phyloP scores from a whole-genome alignment of 1,140 invertebrate species.

The Atopsyche davidsoni region DNA sequence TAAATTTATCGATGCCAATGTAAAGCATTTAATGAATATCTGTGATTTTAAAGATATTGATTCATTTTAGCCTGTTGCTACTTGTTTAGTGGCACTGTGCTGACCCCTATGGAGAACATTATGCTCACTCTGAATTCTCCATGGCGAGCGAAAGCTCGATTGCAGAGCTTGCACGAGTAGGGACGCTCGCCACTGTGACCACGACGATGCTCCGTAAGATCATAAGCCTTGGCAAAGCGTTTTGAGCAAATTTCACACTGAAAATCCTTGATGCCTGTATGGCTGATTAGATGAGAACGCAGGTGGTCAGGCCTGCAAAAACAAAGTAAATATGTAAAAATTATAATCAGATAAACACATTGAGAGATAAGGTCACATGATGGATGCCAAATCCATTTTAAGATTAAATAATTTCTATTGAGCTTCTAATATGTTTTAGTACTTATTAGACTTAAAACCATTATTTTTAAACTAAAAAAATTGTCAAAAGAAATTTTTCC shows the following conservation, averaged over 20 bases:
- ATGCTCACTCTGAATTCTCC: conserved; percentile 28
- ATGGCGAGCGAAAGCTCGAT: conserved; percentile 25
- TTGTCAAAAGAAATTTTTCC: too few species aligned
- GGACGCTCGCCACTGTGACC: conserved; percentile 35
- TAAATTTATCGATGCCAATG: too few species aligned
- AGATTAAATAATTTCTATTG: too few species aligned
- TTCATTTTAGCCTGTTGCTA: not conserved
- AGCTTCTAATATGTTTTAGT: too few species aligned
- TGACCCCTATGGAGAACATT: not conserved
- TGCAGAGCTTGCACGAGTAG: conserved; percentile 19
- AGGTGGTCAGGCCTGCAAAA: conserved; percentile 25
- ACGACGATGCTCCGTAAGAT: conserved; percentile 28
- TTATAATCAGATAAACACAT: too few species aligned
- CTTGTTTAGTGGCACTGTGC: not conserved
- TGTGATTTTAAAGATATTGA: not conserved
- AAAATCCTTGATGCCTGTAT: conserved; percentile 29
- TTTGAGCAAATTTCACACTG: conserved; percentile 30
- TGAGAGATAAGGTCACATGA: too few species aligned
- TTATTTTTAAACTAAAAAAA: too few species aligned
- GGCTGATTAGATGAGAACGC: conserved; percentile 25
- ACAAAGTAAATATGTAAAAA: too few species aligned
- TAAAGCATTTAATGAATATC: too few species aligned
- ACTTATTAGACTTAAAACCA: too few species aligned
- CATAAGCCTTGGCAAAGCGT: conserved; percentile 26
- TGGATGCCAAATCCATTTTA: too few species aligned